phyloP scores from a whole-genome alignment of 2,113 vertebrate species.

The Sigmodon hispidus region DNA sequence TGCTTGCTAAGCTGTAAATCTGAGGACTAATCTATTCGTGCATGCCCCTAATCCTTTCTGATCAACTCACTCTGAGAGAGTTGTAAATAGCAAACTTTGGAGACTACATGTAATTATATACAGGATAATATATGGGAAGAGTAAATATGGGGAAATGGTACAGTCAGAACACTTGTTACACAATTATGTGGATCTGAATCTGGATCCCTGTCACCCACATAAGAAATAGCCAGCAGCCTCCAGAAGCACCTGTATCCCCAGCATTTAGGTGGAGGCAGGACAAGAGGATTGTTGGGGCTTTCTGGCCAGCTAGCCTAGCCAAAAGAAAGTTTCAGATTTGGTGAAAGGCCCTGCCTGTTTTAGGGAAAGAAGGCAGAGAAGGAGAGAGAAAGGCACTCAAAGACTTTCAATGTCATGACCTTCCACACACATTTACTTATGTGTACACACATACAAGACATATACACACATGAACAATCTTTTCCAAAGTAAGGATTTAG shows the following conservation, averaged over 20 bases:
- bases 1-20: conserved; percentile 44
- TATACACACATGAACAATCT: neutral
- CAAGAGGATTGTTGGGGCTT: neutral
- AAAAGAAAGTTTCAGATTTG: neutral
- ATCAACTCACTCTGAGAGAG: conserved; percentile 25
- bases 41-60: neutral
- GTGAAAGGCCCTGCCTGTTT: neutral
- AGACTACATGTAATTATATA: neutral
- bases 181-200: neutral
- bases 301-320: too few species aligned
- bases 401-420: neutral
- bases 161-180: neutral
- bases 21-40: neutral
- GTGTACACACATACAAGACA: neutral
- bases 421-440: neutral
- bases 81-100: conserved; percentile 17
- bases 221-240: neutral
- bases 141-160: neutral
- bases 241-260: too few species aligned
- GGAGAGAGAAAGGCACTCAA: neutral
- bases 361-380: neutral
- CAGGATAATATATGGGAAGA: neutral
- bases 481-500: neutral
- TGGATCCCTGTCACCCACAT: neutral
- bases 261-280: neutral